Evolutionary conservation across 1,140 invertebrate genomes (phyloP).

Genomic region (Bemisia tabaci): DNA sequence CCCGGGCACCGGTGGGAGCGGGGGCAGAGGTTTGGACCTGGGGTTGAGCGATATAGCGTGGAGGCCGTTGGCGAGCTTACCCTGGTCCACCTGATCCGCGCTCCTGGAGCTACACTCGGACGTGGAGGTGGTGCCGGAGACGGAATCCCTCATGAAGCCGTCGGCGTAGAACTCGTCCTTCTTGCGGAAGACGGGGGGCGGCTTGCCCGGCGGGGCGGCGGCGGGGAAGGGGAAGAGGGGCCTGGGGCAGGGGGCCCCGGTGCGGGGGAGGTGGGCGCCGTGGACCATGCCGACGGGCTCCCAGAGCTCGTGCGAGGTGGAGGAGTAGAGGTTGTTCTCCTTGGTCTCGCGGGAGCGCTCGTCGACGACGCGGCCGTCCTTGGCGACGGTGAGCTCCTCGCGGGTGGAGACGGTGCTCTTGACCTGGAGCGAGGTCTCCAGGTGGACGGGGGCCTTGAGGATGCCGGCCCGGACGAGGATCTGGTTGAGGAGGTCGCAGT

Average conservation of each 20-base stretch:
- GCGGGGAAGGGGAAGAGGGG: neutral
- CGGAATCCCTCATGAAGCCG: neutral
- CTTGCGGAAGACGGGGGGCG: neutral
- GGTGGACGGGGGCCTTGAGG: conserved; percentile 46
- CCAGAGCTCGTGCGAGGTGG: conserved; percentile 52
- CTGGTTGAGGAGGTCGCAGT: conserved; percentile 55
- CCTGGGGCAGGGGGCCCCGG: neutral
- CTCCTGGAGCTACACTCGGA: neutral
- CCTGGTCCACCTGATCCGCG: neutral
- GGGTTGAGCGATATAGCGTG: neutral
- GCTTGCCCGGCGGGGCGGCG: neutral
- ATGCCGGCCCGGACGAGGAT: conserved; percentile 41
- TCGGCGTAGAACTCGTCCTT: neutral
- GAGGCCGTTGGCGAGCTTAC: neutral
- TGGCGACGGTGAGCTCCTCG: conserved; percentile 54
- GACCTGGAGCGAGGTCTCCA: conserved; percentile 57
- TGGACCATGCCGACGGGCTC: conserved; percentile 33
- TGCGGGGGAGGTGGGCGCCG: neutral
- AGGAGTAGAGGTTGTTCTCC: conserved; percentile 55
- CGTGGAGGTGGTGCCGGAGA: neutral
- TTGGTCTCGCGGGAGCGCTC: conserved; percentile 56
- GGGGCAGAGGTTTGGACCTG: neutral
- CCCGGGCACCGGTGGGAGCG: too few species aligned
- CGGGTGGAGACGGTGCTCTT: conserved; percentile 57
- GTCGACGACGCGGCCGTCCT: conserved; percentile 52